Evolutionary conservation across 2,888 invertebrate species (phyloP).

Genomic region (Parnassius mnemosyne): DNA sequence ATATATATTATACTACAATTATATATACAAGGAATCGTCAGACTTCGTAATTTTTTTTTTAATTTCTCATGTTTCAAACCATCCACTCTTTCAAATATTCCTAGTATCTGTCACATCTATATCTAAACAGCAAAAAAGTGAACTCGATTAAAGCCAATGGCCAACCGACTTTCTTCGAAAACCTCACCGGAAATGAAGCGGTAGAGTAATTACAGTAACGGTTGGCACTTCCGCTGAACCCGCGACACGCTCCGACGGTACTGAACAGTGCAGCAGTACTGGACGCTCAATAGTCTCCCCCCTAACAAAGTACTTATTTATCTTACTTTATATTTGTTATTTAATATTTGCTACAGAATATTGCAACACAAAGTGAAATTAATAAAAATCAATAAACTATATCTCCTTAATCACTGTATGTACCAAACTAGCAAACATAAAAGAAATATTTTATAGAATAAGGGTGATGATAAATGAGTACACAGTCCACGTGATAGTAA

Average conservation of each 20-base stretch:
- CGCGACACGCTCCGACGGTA: slow-evolving; percentile 22
- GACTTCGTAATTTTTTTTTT: too few relatives aligned
- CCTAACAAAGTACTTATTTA: neutral
- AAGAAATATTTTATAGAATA: too few relatives aligned
- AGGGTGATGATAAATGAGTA: too few relatives aligned
- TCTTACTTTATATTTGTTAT: neutral
- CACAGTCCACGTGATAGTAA: too few relatives aligned
- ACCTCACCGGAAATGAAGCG: slow-evolving; percentile 26
- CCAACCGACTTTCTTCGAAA: slow-evolving; percentile 23
- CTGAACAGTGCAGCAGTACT: slow-evolving; percentile 10
- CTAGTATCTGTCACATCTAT: neutral
- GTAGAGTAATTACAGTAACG: slow-evolving; percentile 27
- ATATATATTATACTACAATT: too few relatives aligned
- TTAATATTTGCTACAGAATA: too few relatives aligned
- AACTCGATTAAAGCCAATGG: slow-evolving; percentile 8
- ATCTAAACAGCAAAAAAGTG: neutral
- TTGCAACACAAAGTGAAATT: too few relatives aligned
- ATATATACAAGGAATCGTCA: too few relatives aligned
- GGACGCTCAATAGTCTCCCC: slow-evolving; percentile 3
- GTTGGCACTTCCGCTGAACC: slow-evolving; percentile 24
- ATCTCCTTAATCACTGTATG: neutral
- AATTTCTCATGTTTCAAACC: neutral
- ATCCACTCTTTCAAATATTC: neutral
- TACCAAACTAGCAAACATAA: neutral
- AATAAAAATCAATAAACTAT: too few relatives aligned